Base-by-base conservation (phyloP, 2,797 vertebrate species). In the Xyrichtys novacula region DNA sequence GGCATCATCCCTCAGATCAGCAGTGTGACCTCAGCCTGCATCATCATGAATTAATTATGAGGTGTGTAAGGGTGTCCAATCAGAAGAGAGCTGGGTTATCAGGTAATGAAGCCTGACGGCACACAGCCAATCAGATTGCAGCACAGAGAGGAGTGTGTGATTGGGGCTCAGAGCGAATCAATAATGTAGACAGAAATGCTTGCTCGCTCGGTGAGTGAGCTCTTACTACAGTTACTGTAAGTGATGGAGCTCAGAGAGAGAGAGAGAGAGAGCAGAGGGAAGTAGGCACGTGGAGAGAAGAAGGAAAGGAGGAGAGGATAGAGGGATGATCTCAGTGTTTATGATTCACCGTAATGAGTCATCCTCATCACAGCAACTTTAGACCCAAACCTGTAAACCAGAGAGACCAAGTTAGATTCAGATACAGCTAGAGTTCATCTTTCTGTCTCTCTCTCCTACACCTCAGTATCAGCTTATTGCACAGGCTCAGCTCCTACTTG, bases 1-100 rank as follows among this genome's bases (percentile, higher is more conserved):
- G 91, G 93, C 88, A 87, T 94, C 92, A 92, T 70, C 83, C 11
- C 66, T 65, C 59, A 5, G 16, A 74, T 88, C 73, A 32, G 83
- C 55, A 71, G 89, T 58, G 85, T 93, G 92, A 94, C 88, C 86
- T 88, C 86, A 93, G 44, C 3, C 56, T 74, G 74, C 77, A 75
- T 91, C 91, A 92, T 76, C 86, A 71, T 76, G 75, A 87, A 92
- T 88, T 76, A 65, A 71, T 87, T 87, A 91, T 50, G 34, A 79
- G 69, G 69, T 68, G 40, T 34, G 28, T 26, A 26, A 11, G 44
- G 16, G 23, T 65, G 5, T 62, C 90, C 88, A 89, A 89, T 84
- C 86, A 62, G 74, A 12, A 34, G 34, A 46, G 54, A 48, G 20
- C 56, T 70, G 65, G 65, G 60, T 67, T 52, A 78, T 79, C 78